These are phyloP conservation scores for Frankliniella fusca DNA, from an alignment of 2,888 invertebrate genomes.

Conservation along the genomic window DNA sequence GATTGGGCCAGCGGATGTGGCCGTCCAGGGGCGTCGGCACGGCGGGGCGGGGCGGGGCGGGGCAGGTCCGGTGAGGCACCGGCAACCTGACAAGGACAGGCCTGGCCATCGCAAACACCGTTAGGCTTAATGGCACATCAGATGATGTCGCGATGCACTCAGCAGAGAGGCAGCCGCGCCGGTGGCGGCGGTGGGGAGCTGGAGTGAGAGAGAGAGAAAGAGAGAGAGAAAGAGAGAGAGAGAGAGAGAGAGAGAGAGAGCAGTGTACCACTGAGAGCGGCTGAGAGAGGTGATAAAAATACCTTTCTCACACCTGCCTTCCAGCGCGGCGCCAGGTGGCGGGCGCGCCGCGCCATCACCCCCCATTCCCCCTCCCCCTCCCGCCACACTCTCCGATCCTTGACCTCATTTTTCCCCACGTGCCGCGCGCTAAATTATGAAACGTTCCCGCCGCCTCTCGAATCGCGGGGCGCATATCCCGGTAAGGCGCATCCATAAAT, in stretches of 20 bases:
- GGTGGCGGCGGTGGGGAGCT: neutral
- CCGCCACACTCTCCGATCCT: neutral
- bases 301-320: no score
- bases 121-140: no score
- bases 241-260: no score
- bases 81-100: neutral
- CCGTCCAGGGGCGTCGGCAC: neutral
- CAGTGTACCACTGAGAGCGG: neutral
- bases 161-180: no score
- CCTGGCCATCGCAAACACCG: neutral
- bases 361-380: neutral
- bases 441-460: constrained; percentile 1
- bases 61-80: neutral
- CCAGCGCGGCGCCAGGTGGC: neutral
- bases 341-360: neutral
- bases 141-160: neutral
- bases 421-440: constrained; percentile 3
- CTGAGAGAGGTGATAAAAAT: neutral
- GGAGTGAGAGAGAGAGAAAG: no score
- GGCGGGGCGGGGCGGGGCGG: neutral
- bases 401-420: neutral
- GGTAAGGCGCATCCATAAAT: constrained; percentile 10
- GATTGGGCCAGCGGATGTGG: neutral
- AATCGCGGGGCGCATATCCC: neutral
- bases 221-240: no score